Conservation (phyloP, 2,113 vertebrate genomes). For the Zosterops lateralis region DNA sequence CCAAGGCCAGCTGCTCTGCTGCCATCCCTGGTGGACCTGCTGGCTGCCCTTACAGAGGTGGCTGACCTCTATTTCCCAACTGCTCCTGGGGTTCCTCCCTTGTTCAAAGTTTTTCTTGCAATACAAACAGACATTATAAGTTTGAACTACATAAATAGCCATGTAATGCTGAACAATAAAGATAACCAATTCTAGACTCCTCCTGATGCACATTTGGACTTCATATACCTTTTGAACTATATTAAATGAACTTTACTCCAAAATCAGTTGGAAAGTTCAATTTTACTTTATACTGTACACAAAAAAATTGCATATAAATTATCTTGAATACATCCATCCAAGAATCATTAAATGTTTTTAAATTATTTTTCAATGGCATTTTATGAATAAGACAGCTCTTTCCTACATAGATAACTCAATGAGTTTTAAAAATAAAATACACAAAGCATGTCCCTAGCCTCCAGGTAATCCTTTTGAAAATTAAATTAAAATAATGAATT, state of each 20-base stretch:
- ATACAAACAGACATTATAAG: not conserved
- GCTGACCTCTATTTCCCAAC: not conserved
- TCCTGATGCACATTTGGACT: not conserved
- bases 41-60: not conserved
- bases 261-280: not conserved
- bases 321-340: not conserved
- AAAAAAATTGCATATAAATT: not conserved
- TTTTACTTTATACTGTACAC: not conserved
- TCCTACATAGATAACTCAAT: not conserved
- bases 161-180: not conserved
- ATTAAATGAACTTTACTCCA: not conserved
- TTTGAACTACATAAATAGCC: not conserved
- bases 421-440: not conserved
- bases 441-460: not conserved
- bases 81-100: fast-evolving
- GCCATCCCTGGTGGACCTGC: not conserved
- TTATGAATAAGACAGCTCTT: not conserved
- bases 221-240: not conserved
- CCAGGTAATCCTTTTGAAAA: not conserved
- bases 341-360: not conserved
- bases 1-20: not conserved
- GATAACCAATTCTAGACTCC: not conserved
- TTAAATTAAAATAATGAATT: not conserved
- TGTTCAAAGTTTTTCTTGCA: not conserved
- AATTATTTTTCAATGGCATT: not conserved